Base-by-base conservation (phyloP, 2,797 vertebrate species). In the Echeneis naucrates region DNA sequence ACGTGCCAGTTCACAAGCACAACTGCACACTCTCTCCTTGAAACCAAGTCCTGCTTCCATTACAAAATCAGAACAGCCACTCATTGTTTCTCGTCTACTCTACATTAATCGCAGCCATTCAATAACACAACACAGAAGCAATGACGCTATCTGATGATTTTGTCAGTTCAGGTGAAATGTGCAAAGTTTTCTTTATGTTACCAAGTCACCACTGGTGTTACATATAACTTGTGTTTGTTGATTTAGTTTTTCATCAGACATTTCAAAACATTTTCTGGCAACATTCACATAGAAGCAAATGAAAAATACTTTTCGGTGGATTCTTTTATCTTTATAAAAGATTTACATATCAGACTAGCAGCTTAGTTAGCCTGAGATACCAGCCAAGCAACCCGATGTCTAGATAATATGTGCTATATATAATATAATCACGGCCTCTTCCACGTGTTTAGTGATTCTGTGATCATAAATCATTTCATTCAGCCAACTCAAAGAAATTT, bases 21-120 rank as follows among this genome's bases (percentile, higher is more conserved):
- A 55, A 50, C 21, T 50, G 33, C 50, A 58, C 17, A 3, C 52
- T 59, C 56, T 73, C 61, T 82, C 72, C 82, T 74, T 74, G 68
- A 87, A 80, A 65, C 38, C 26, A 69, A 57, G 52, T 77, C 67
- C 26, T 12, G n/a, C 58, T 77, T 82, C 62, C 35, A 71, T 84
- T 58, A n/a, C 24, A 72, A 68, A 33, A 72, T 19, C 48, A 67
- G 8, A 78, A 35, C 33, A 63, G 33, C 35, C 32, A 3, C 55
- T 71, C 42, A 47, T n/a, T 48, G 38, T 68, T 45, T 74, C 61
- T 24, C 37, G 27, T 27, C 33, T 35, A 19, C 35, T 58, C 2
- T 42, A 8, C 33, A 58, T 50, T 9, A 33, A 10, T 23, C 38
- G 32, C 40, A 44, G 17, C 35, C 19, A 5, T 7, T 48, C 23